These are phyloP conservation scores for Platysteira castanea DNA, from an alignment of 2,113 vertebrate genomes.

Conservation along the genomic window DNA sequence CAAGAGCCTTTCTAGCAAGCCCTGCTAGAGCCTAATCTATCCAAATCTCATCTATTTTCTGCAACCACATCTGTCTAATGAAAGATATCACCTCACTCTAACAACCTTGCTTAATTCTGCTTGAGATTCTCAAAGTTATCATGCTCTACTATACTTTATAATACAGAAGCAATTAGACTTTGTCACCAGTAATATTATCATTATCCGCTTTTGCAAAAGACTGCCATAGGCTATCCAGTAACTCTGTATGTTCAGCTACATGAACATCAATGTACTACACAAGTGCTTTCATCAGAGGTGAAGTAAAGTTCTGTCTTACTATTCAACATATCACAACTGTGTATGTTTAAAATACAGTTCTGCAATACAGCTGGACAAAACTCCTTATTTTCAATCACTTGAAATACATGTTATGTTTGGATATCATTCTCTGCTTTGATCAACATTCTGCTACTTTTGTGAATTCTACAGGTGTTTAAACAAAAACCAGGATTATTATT, in stretches of 20 bases:
- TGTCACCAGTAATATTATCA: not conserved
- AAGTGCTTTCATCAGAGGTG: not conserved
- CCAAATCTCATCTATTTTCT: not conserved
- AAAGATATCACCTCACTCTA: not conserved
- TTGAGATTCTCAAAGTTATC: conserved; percentile 11
- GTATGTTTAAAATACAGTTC: not conserved
- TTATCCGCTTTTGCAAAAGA: not conserved
- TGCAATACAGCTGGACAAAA: not conserved
- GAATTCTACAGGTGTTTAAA: not conserved
- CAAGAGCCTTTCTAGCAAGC: not conserved
- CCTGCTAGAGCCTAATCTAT: not conserved
- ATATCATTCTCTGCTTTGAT: not conserved
- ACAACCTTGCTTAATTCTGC: conserved; percentile 1
- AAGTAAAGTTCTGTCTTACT: not conserved
- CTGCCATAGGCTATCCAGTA: not conserved
- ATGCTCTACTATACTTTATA: not conserved
- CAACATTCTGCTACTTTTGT: not conserved
- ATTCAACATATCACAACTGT: not conserved
- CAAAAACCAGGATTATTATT: not conserved
- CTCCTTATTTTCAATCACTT: not conserved
- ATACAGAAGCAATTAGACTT: conserved; percentile 31
- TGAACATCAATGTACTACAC: not conserved
- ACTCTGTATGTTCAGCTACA: not conserved
- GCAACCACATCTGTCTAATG: not conserved
- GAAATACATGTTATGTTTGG: not conserved